Percentiles rank a stretch among this genome's conserved stretches.
Evolutionary conservation across 2,797 vertebrate genomes (phyloP).

Genomic region (Sebastes wilsoni): DNA sequence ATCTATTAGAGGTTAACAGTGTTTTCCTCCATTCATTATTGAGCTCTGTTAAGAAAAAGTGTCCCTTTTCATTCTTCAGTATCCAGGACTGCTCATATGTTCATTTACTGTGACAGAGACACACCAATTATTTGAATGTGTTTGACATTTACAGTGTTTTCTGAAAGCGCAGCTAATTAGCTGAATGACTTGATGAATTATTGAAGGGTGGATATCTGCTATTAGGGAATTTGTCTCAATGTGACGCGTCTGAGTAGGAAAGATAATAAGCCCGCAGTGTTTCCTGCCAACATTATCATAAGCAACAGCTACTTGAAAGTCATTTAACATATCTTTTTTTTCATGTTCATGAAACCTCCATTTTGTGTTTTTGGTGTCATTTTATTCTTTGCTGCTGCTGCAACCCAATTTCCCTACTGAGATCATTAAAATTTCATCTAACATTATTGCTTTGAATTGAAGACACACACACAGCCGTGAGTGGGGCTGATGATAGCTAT

Average conservation of each 20-base stretch:
- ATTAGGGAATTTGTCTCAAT: constrained; percentile 16
- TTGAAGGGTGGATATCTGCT: constrained; percentile 15
- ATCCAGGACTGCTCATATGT: not conserved
- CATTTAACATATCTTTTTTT: not conserved
- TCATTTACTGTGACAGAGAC: not conserved
- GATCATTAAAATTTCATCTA: constrained; percentile 41
- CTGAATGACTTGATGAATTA: constrained; percentile 42
- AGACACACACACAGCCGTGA: not conserved
- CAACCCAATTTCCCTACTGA: constrained; percentile 28
- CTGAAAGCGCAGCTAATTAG: constrained; percentile 30
- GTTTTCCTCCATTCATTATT: not conserved
- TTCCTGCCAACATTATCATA: not conserved
- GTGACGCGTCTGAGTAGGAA: constrained; percentile 1
- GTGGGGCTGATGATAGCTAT: not conserved
- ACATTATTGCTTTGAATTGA: constrained; percentile 18
- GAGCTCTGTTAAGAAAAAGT: not conserved
- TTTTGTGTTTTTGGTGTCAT: not conserved
- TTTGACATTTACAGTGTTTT: constrained; percentile 29
- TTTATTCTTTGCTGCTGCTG: not conserved
- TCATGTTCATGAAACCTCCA: constrained; percentile 12
- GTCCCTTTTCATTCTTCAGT: not conserved
- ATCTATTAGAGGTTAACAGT: not conserved
- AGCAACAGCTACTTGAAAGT: not conserved
- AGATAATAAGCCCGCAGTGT: constrained; percentile 3
- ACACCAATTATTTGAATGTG: not conserved